These are phyloP conservation scores for Gobionotothen gibberifrons DNA, from an alignment of 2,797 vertebrate genomes.

Conservation along the genomic window DNA sequence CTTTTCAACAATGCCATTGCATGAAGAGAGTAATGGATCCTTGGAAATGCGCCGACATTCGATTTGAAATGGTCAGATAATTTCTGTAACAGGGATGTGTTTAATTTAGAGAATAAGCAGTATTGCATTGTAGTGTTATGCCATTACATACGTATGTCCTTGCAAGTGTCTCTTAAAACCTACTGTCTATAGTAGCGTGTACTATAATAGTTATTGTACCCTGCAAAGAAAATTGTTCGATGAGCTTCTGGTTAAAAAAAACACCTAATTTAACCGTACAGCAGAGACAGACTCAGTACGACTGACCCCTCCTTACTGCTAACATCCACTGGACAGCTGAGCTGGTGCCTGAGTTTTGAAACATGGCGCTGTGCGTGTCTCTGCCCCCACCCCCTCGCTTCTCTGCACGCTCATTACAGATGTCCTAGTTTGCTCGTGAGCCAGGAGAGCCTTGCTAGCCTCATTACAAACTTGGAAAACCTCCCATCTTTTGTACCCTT, in stretches of 20 bases:
- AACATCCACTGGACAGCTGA: constrained; percentile 44
- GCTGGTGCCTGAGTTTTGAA: constrained; percentile 49
- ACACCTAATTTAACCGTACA: background rate
- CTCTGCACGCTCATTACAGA: constrained; percentile 76
- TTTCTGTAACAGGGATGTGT: background rate
- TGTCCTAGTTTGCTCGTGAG: constrained; percentile 79
- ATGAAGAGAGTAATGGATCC: constrained; percentile 6
- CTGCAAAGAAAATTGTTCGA: background rate
- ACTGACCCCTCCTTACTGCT: constrained; percentile 33
- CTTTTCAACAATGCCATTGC: constrained; percentile 9
- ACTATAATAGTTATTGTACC: background rate
- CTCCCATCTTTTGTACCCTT: constrained; percentile 76
- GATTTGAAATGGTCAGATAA: constrained; percentile 2
- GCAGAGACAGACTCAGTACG: background rate
- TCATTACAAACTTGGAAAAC: constrained; percentile 80
- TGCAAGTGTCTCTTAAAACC: background rate
- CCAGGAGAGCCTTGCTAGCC: constrained; percentile 76
- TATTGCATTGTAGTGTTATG: background rate
- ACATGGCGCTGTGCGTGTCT: constrained; percentile 38
- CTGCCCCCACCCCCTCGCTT: constrained; percentile 46
- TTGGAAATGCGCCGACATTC: constrained; percentile 11
- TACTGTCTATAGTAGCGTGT: background rate
- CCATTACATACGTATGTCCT: background rate
- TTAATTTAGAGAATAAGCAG: background rate
- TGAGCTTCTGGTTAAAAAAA: constrained; percentile 8